These are phyloP conservation scores for Porphyrio hochstetteri DNA, from an alignment of 2,113 vertebrate genomes.

Conservation along the genomic window DNA sequence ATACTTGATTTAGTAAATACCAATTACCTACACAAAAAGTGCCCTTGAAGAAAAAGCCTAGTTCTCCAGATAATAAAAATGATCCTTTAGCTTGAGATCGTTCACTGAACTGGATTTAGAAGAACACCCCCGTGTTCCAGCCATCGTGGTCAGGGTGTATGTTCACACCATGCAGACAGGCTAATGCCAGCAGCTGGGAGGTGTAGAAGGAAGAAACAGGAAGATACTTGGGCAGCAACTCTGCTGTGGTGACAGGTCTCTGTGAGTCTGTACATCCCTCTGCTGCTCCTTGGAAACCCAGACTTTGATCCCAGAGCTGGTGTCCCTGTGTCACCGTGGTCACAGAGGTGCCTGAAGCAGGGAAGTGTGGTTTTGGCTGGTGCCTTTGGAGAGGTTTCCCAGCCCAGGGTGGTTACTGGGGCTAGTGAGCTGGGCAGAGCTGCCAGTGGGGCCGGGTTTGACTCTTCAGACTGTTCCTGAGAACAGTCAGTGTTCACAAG, in stretches of 20 bases:
- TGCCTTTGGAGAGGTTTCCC: neutral
- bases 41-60: neutral
- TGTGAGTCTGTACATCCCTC: neutral
- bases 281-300: neutral
- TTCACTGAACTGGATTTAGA: neutral
- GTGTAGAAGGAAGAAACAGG: fast-evolving
- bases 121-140: neutral
- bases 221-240: fast-evolving
- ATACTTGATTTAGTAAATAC: neutral
- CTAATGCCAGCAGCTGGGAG: neutral
- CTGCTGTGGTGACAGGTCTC: neutral
- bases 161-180: neutral
- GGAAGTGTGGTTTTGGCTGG: neutral
- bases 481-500: neutral
- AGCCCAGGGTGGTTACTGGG: neutral
- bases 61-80: neutral
- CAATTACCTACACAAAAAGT: neutral
- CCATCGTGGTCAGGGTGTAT: neutral
- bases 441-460: neutral
- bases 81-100: neutral
- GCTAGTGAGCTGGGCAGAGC: neutral
- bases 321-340: neutral
- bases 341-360: neutral
- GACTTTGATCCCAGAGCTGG: neutral
- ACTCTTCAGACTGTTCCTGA: neutral